phyloP scores from a whole-genome alignment of 2,888 invertebrate species.

The Drosophila leonis region DNA sequence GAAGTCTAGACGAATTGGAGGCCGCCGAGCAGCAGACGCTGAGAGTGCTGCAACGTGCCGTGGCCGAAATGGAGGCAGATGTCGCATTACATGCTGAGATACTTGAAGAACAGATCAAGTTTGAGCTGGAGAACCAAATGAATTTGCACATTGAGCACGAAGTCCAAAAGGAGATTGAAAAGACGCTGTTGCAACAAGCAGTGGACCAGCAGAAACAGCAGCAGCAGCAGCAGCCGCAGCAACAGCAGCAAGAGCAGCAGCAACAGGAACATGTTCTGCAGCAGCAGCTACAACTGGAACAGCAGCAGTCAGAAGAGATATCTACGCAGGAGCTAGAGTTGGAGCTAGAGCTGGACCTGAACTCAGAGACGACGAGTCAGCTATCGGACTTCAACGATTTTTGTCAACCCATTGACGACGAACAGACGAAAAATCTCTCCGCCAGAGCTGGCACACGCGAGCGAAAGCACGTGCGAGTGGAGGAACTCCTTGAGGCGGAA shows the following conservation, averaged over 20 bases:
- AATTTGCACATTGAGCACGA: not conserved
- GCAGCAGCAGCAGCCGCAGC: not conserved
- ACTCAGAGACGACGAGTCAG: not conserved
- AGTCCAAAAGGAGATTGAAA: not conserved
- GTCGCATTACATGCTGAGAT: constrained; percentile 37
- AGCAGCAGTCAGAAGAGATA: not conserved
- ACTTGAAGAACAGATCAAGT: constrained; percentile 31
- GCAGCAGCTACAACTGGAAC: not conserved
- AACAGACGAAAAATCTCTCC: not conserved
- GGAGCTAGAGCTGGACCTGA: not conserved
- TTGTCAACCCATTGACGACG: not conserved
- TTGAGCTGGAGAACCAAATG: constrained; percentile 4
- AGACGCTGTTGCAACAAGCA: not conserved
- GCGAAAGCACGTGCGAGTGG: constrained; percentile 53
- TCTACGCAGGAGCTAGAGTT: not conserved
- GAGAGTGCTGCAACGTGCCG: constrained; percentile 60
- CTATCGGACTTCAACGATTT: not conserved
- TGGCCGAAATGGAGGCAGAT: constrained; percentile 72
- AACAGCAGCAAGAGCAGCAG: not conserved
- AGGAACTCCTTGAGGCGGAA: constrained; percentile 54
- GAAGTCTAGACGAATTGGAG: constrained; percentile 30
- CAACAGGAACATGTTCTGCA: not conserved
- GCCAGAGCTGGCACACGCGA: constrained; percentile 2
- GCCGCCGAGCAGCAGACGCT: constrained; percentile 57
- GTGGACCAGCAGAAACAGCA: not conserved